Evolutionary conservation across 2,888 invertebrate species (phyloP).

Genomic region (Elmis aenea): DNA sequence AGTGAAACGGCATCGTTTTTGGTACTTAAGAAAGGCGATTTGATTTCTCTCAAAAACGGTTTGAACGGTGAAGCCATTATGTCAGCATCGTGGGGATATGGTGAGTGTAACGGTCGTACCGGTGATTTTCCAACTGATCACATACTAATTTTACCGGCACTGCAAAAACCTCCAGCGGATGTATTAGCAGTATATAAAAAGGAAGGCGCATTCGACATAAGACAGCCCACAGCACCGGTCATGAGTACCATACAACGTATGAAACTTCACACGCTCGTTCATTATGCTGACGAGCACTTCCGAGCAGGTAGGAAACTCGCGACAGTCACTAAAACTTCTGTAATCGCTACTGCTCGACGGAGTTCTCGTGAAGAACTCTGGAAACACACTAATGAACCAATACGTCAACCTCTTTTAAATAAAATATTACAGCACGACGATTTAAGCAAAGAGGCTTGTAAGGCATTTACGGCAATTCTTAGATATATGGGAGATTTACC

Average conservation of each 20-base stretch:
- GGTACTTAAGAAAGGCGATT: slow-evolving; percentile 64
- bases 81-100: slow-evolving; percentile 67
- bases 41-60: slow-evolving; percentile 73
- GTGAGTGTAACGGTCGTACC: slow-evolving; percentile 61
- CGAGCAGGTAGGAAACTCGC: slow-evolving; percentile 46
- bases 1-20: slow-evolving; percentile 56
- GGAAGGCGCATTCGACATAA: slow-evolving; percentile 48
- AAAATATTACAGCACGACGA: slow-evolving; percentile 68
- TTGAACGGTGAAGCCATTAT: slow-evolving; percentile 70
- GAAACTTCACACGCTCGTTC: slow-evolving; percentile 76
- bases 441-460: slow-evolving; percentile 66
- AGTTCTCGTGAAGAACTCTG: slow-evolving; percentile 70
- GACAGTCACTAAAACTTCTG: slow-evolving; percentile 59
- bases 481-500: slow-evolving; percentile 92
- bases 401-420: slow-evolving; percentile 76
- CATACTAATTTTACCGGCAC: slow-evolving; percentile 80
- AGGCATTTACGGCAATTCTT: slow-evolving; percentile 69
- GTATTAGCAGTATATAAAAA: slow-evolving; percentile 63
- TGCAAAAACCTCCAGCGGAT: slow-evolving; percentile 65
- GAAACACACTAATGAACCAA: slow-evolving; percentile 74
- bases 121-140: slow-evolving; percentile 85
- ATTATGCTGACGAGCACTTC: slow-evolving; percentile 80
- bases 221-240: slow-evolving; percentile 44
- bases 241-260: slow-evolving; percentile 59
- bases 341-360: slow-evolving; percentile 61